Base-by-base conservation (phyloP, 2,797 vertebrate genomes). In the Crocodylus rhombifer region DNA sequence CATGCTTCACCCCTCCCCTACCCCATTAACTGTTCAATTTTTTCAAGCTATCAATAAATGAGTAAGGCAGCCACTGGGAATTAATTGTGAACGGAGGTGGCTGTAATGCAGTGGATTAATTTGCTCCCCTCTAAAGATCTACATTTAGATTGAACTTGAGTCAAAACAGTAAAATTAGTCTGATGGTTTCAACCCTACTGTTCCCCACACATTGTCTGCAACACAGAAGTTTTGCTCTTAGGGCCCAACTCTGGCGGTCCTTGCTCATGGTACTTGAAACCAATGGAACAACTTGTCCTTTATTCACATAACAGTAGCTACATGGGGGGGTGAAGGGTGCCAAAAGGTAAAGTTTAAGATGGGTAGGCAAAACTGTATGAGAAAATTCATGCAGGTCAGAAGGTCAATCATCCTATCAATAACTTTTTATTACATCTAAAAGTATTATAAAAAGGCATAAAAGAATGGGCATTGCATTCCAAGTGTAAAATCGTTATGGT, bases 111-210 rank as follows among this genome's bases (percentile, higher is more conserved):
- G n/a, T 23, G 73, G 69, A 55, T 63, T 11, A 51, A 83, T 0
- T 1, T 3, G 42, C 57, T 5, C 8, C 1, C 2, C 25, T 60
- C 6, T 69, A n/a, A 85, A 91, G 5, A 61, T 80, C 78, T 79
- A 88, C 13, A 60, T 7, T n/a, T 4, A 81, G 76, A 84, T 58
- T 0, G 58, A 30, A 55, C 6, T 80, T 65, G 2, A 7, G 6
- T 67, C 15, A 93, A 64, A 28, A 91, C 77, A 7, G 64, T 23
- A 94, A 90, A 91, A 89, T 80, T 78, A 89, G 58, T 5, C n/a
- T 20, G 25, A 65, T 30, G 80, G 18, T 91, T 92, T 94, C 28
- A 30, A 7, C 42, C 5, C 71, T n/a, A 15, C n/a, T 71, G 36
- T 5, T 91, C 3, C 4, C n/a, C 64, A 2, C 23, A 64, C 42